Conservation (phyloP, 2,113 vertebrate genomes). For the Macaca fascicularis region T2T-MFA8v1.1 NC_088376.1:63604001-63604500, state of each 20-base stretch:
- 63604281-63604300: neutral
- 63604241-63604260: conserved; percentile 38
- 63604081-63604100: neutral
- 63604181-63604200: neutral
- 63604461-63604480: conserved; percentile 61
- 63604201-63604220: neutral
- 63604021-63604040: neutral
- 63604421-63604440: neutral
- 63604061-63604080: neutral
- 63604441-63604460: neutral
- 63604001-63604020: neutral
- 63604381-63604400: neutral
- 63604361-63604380: neutral
- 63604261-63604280: neutral
- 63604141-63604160: neutral
- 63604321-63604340: neutral
- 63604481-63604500: conserved; percentile 41
- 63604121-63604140: neutral
- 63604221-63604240: neutral
- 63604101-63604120: neutral
- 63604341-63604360: neutral
- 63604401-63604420: neutral
- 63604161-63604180: neutral
- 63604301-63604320: neutral
- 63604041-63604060: neutral